Percentiles rank a stretch among this genome's conserved stretches.
Conservation (phyloP, 2,113 vertebrate genomes). For the Myanophis thanlyinensis region DNA sequence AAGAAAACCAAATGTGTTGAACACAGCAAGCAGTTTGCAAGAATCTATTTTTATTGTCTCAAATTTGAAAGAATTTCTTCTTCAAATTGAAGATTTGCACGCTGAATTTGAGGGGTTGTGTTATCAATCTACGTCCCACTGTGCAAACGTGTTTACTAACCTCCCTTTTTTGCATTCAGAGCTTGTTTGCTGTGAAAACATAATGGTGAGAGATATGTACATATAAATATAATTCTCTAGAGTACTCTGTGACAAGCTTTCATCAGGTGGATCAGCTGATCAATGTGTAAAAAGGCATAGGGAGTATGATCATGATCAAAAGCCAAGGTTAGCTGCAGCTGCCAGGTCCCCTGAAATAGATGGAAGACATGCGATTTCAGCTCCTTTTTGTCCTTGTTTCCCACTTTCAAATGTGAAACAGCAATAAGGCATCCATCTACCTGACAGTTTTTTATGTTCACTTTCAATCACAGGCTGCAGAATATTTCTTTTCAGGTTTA, state of each 20-base stretch:
- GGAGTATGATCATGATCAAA: conserved; percentile 39
- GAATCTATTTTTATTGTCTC: background rate
- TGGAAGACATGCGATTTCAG: conserved; percentile 65
- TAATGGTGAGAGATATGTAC: conserved; percentile 18
- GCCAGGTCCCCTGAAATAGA: conserved; percentile 62
- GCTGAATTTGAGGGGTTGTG: background rate
- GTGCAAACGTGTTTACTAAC: conserved; percentile 16
- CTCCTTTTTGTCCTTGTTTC: conserved; percentile 65
- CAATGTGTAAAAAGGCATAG: conserved; percentile 41
- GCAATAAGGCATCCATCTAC: conserved; percentile 67
- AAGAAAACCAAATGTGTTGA: background rate
- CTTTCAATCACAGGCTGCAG: conserved; percentile 60
- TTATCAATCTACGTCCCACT: background rate
- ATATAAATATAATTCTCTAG: conserved; percentile 41
- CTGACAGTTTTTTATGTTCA: conserved; percentile 70
- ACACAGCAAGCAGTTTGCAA: background rate
- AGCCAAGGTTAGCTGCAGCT: conserved; percentile 56
- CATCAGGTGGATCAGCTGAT: conserved; percentile 46
- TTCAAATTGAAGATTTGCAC: background rate
- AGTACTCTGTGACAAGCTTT: conserved; percentile 34
- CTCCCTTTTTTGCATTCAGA: background rate
- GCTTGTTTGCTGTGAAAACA: conserved; percentile 39
- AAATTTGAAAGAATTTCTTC: background rate
- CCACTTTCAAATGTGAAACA: conserved; percentile 69
- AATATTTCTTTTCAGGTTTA: conserved; percentile 59